Evolutionary conservation across 2,113 vertebrate genomes (phyloP).

Genomic region (Pongo pygmaeus): DNA sequence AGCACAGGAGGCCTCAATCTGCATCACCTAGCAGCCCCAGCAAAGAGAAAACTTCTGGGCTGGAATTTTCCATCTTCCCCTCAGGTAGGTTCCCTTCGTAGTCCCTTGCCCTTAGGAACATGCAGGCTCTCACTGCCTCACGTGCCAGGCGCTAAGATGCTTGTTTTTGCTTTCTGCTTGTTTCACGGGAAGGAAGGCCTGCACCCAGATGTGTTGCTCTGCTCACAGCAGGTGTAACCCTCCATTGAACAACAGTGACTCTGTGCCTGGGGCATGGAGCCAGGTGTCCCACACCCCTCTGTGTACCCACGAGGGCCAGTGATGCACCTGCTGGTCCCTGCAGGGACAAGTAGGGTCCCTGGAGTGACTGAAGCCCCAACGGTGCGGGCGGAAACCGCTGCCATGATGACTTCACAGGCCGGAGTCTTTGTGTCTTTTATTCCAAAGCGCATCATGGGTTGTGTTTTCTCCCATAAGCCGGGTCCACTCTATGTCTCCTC

Average conservation of each 20-base stretch:
- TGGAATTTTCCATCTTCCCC: too few relatives aligned
- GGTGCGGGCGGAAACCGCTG: fast-evolving
- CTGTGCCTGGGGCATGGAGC: fast-evolving
- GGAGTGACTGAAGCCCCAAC: not conserved
- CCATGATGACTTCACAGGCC: fast-evolving
- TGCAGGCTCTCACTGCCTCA: fast-evolving
- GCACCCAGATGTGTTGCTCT: not conserved
- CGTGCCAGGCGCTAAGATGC: not conserved
- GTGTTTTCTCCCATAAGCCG: not conserved
- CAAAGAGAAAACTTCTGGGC: too few relatives aligned
- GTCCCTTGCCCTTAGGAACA: not conserved
- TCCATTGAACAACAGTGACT: not conserved
- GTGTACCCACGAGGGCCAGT: not conserved
- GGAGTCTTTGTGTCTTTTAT: fast-evolving
- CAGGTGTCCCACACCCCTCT: fast-evolving
- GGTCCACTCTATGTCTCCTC: fast-evolving
- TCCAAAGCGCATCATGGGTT: not conserved
- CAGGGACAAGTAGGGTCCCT: fast-evolving
- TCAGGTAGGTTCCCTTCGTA: fast-evolving
- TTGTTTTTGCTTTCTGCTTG: fast-evolving
- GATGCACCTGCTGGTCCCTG: fast-evolving
- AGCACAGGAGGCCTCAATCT: not conserved
- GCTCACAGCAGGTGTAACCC: fast-evolving
- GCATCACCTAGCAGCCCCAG: fast-evolving
- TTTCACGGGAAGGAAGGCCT: fast-evolving